Evolutionary conservation across 2,888 invertebrate genomes (phyloP).

Genomic region (Cheilosia grossa): DNA sequence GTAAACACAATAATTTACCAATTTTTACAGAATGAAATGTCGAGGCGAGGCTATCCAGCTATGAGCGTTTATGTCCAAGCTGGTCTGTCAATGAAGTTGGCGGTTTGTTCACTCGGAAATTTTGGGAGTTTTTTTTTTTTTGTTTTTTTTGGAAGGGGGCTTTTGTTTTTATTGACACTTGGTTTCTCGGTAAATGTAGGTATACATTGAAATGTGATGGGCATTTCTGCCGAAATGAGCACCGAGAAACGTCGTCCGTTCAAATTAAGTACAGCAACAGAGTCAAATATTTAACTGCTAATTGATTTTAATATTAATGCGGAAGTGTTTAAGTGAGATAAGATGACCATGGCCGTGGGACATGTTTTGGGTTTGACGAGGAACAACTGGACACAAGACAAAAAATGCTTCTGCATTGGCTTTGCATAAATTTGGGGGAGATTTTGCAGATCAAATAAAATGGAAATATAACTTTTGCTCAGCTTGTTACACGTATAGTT

Average conservation of each 20-base stretch:
- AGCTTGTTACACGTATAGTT: no score
- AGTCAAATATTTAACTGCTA: constrained; percentile 42
- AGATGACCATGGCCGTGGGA: not conserved
- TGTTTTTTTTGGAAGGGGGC: not conserved
- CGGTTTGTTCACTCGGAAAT: not conserved
- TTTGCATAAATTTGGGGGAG: no score
- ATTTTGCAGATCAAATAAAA: not conserved
- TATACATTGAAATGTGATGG: constrained; percentile 30
- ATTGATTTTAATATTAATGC: constrained; percentile 30
- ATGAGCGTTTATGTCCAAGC: not conserved
- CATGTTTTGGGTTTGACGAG: no score
- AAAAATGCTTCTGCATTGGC: no score
- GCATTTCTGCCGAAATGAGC: not conserved
- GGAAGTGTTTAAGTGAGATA: not conserved
- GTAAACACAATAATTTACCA: constrained; percentile 20
- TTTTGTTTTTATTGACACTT: constrained; percentile 6
- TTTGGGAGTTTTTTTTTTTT: not conserved
- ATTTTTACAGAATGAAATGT: constrained; percentile 29
- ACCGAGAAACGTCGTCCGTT: not conserved
- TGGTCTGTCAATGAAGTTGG: constrained; percentile 1
- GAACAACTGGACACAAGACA: no score
- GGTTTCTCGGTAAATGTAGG: constrained; percentile 25
- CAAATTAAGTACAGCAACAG: not conserved
- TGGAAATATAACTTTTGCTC: no score
- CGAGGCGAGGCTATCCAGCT: constrained; percentile 7